A percentile compares a stretch with the other conserved stretches of the same genome.
Evolutionary conservation across 2,113 vertebrate genomes (phyloP).

Genomic region (Pteruthius melanotis): DNA sequence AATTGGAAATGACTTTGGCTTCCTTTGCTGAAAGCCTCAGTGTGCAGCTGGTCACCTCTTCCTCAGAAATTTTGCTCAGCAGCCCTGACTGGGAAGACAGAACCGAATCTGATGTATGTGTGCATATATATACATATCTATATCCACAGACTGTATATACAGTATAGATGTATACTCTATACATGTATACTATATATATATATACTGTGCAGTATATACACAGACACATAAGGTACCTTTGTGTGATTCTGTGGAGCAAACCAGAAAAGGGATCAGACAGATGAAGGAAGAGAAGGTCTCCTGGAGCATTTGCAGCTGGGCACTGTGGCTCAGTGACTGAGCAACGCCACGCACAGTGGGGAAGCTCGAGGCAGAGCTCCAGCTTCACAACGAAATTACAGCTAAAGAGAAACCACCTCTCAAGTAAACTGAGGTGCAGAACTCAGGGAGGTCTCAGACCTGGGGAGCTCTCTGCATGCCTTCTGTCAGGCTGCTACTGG

Average conservation of each 20-base stretch:
- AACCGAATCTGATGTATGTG: neutral
- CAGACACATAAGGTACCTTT: neutral
- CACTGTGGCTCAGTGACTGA: neutral
- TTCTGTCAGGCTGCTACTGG: neutral
- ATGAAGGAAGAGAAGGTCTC: neutral
- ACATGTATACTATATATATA: neutral
- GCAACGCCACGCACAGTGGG: accelerated
- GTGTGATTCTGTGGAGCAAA: neutral
- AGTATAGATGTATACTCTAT: too few species aligned
- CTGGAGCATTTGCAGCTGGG: neutral
- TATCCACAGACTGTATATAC: too few species aligned
- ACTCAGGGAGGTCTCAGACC: neutral
- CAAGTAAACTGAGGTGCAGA: neutral
- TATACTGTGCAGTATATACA: neutral
- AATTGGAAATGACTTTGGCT: neutral
- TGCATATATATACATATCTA: accelerated
- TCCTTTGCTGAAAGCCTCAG: slow-evolving; percentile 32
- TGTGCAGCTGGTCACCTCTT: neutral
- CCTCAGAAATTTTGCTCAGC: neutral
- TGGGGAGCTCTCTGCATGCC: neutral
- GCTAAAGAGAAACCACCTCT: neutral
- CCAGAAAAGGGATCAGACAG: neutral
- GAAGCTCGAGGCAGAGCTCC: neutral
- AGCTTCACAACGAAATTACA: neutral
- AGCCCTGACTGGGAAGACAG: neutral